Conservation (phyloP, 1,140 invertebrate species). For the Calephelis virginiensis region DNA sequence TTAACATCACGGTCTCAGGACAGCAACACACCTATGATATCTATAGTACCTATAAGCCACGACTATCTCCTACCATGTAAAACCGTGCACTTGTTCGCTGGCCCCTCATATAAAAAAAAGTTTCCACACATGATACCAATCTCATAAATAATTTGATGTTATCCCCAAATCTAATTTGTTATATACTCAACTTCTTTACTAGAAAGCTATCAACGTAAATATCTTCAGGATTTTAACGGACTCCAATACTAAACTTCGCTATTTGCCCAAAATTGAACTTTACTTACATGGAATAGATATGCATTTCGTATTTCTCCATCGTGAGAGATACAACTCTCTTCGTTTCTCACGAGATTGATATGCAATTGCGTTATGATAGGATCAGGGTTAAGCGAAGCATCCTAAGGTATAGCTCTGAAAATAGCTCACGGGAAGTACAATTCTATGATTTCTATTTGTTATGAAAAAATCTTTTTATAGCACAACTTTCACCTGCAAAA, state of each 20-base stretch:
- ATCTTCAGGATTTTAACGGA: constrained; percentile 55
- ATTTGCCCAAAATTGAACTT: constrained; percentile 10
- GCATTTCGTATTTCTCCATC: constrained; percentile 22
- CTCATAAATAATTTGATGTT: not conserved
- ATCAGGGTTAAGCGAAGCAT: constrained; percentile 68
- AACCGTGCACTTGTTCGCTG: too few relatives aligned
- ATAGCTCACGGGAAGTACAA: constrained; percentile 18
- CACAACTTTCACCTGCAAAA: too few relatives aligned
- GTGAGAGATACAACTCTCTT: constrained; percentile 38
- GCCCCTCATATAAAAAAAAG: too few relatives aligned
- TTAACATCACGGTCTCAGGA: too few relatives aligned
- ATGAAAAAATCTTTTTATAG: not conserved
- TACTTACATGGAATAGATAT: not conserved
- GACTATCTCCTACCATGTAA: too few relatives aligned
- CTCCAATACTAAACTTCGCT: constrained; percentile 27
- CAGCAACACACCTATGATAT: too few relatives aligned
- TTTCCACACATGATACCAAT: not conserved
- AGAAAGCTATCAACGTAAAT: constrained; percentile 71
- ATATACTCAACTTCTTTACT: constrained; percentile 63
- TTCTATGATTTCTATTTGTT: constrained; percentile 19
- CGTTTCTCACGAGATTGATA: constrained; percentile 38
- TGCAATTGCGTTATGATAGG: constrained; percentile 76
- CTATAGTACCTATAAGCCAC: too few relatives aligned
- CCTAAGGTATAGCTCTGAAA: constrained; percentile 17
- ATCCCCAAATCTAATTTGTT: constrained; percentile 15